These are phyloP conservation scores for Sander lucioperca DNA, from an alignment of 2,113 vertebrate species.

Conservation along the genomic window DNA sequence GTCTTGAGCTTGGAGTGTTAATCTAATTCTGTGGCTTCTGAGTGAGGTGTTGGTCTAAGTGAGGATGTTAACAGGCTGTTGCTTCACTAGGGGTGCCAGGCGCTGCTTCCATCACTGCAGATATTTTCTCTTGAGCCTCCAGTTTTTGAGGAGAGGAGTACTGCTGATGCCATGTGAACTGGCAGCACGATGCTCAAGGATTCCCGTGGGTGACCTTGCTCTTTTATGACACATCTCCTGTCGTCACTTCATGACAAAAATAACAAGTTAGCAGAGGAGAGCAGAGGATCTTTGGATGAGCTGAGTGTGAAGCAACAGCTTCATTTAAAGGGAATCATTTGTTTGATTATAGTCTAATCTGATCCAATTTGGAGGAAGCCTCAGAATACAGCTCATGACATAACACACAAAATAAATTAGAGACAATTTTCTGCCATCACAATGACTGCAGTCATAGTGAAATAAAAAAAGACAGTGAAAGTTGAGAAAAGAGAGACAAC, in stretches of 20 bases:
- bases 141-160: slow-evolving; percentile 8
- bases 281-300: not conserved
- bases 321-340: slow-evolving; percentile 14
- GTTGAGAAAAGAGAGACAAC: not conserved
- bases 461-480: not conserved
- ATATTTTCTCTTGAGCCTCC: slow-evolving; percentile 28
- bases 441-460: slow-evolving; percentile 7
- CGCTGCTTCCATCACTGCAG: slow-evolving; percentile 36
- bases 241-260: slow-evolving; percentile 24
- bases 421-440: slow-evolving; percentile 5
- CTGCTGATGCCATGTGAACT: slow-evolving; percentile 51
- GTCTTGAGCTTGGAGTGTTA: slow-evolving; percentile 55
- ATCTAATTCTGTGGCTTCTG: slow-evolving; percentile 59
- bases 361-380: not conserved
- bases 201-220: slow-evolving; percentile 55
- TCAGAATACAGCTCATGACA: not conserved
- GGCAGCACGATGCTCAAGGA: slow-evolving; percentile 29
- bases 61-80: slow-evolving; percentile 67
- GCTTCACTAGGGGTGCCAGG: slow-evolving; percentile 53
- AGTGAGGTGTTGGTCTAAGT: slow-evolving; percentile 63
- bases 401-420: slow-evolving; percentile 30
- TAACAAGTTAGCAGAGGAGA: slow-evolving; percentile 10
- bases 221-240: slow-evolving; percentile 43
- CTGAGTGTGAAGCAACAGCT: slow-evolving; percentile 3
- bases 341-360: slow-evolving; percentile 21